Evolutionary conservation across 2,113 vertebrate genomes (phyloP).

Genomic region (Pomatorhinus ruficollis): DNA sequence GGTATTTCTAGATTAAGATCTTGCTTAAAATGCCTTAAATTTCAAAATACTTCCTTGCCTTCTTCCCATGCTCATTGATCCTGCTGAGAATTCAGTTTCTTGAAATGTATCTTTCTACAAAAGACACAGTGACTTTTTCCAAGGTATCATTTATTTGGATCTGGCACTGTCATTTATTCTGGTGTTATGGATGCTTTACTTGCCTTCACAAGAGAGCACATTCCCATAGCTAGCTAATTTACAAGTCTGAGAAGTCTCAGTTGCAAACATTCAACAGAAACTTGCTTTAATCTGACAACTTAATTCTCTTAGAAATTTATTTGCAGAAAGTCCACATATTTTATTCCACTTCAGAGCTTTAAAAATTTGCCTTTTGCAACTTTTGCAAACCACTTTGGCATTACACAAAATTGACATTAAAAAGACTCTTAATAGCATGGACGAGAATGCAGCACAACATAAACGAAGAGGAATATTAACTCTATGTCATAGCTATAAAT

Average conservation of each 20-base stretch:
- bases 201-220: not conserved
- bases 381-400: not conserved
- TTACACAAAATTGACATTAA: not conserved
- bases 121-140: not conserved
- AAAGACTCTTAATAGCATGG: not conserved
- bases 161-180: not conserved
- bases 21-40: not conserved
- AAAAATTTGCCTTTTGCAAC: not conserved
- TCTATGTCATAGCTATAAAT: not conserved
- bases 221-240: not conserved
- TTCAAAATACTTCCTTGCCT: not conserved
- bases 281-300: constrained; percentile 30
- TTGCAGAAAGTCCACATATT: not conserved
- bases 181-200: not conserved
- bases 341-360: not conserved
- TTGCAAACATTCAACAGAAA: not conserved
- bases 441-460: not conserved
- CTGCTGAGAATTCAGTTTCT: not conserved
- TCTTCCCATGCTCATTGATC: not conserved
- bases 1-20: not conserved
- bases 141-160: not conserved
- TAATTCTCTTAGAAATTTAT: constrained; percentile 30
- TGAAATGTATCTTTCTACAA: not conserved
- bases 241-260: constrained; percentile 5
- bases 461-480: not conserved